phyloP scores from a whole-genome alignment of 1,140 invertebrate species.

The Mactra quadrangularis region DNA sequence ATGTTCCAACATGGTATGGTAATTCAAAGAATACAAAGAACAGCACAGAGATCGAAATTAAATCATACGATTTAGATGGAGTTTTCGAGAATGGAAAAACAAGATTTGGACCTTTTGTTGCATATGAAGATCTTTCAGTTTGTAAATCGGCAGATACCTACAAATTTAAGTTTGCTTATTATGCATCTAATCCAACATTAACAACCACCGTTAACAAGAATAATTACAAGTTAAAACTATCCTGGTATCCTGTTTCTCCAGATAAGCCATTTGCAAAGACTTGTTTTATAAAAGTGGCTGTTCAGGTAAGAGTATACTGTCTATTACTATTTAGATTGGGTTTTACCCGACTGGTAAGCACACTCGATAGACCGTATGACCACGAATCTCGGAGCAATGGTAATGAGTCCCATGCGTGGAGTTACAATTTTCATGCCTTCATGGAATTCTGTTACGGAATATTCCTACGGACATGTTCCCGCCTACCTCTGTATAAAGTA shows the following conservation, averaged over 20 bases:
- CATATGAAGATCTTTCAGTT: neutral
- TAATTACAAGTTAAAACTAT: neutral
- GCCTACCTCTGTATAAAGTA: too few species aligned
- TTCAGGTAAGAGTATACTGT: neutral
- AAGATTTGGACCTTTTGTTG: neutral
- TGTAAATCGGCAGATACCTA: neutral
- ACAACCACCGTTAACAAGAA: neutral
- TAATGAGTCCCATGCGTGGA: too few species aligned
- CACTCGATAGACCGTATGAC: too few species aligned
- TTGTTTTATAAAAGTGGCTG: slow-evolving; percentile 1
- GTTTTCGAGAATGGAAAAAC: neutral
- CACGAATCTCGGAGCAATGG: too few species aligned
- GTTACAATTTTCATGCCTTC: too few species aligned
- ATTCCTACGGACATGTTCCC: too few species aligned
- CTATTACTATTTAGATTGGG: too few species aligned
- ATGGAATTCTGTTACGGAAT: too few species aligned
- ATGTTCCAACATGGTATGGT: neutral
- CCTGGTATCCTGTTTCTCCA: slow-evolving; percentile 8
- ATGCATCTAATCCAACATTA: neutral
- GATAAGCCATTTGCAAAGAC: neutral
- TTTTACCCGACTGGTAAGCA: too few species aligned
- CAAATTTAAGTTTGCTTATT: slow-evolving; percentile 1
- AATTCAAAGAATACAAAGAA: slow-evolving; percentile 3
- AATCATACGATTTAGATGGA: neutral
- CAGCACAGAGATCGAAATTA: neutral